Evolutionary conservation across 2,888 invertebrate species (phyloP).

Genomic region (Meta bourneti): DNA sequence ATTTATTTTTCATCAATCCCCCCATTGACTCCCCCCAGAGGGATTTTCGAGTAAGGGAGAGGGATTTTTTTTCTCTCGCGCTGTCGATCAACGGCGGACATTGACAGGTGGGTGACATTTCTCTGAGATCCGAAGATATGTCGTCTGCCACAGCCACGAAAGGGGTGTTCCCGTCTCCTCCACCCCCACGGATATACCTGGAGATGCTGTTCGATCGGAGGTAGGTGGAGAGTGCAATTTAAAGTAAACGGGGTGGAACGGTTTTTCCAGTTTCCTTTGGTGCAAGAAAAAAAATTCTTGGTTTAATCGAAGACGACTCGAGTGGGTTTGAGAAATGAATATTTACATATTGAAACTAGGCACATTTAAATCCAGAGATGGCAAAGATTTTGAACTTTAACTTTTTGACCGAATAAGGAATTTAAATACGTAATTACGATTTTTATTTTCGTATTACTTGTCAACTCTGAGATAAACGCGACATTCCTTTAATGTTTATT

Average conservation of each 20-base stretch:
- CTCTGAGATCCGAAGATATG: conserved; percentile 36
- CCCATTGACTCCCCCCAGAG: background rate
- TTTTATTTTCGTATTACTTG: too few species aligned
- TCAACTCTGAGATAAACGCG: too few species aligned
- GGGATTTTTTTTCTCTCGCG: background rate
- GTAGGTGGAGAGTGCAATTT: background rate
- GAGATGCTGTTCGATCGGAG: background rate
- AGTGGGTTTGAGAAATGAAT: background rate
- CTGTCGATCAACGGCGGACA: conserved; percentile 44
- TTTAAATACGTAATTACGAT: too few species aligned
- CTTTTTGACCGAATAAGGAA: too few species aligned
- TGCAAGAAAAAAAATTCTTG: background rate
- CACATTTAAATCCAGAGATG: too few species aligned
- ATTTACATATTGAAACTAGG: background rate
- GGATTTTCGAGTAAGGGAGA: background rate
- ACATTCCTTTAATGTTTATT: too few species aligned
- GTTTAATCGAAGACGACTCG: background rate
- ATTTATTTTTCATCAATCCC: conserved; percentile 55
- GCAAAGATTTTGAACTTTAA: too few species aligned
- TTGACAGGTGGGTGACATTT: conserved; percentile 58
- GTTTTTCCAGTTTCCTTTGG: background rate
- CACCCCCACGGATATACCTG: background rate
- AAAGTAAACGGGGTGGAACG: background rate
- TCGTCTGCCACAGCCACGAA: conserved; percentile 16
- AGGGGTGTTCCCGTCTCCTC: background rate